Conservation (phyloP, 2,888 invertebrate species). For the Apodemia hepburni region DNA sequence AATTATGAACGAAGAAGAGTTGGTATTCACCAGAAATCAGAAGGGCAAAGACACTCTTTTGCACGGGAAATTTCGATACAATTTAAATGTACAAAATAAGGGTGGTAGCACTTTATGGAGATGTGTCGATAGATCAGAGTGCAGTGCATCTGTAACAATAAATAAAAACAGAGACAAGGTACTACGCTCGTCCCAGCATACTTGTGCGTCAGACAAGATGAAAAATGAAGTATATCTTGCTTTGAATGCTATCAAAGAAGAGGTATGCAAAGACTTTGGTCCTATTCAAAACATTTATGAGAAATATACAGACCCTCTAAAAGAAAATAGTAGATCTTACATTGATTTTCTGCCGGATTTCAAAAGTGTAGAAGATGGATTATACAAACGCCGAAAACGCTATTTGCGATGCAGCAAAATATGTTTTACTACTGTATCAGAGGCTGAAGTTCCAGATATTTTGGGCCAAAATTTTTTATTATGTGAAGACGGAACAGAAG, state of each 20-base stretch:
- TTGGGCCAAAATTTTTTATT: slow-evolving; percentile 3
- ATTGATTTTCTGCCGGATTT: slow-evolving; percentile 8
- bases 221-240: slow-evolving; percentile 8
- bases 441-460: slow-evolving; percentile 5
- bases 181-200: slow-evolving; percentile 8
- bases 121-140: slow-evolving; percentile 8
- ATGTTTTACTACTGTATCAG: slow-evolving; percentile 5
- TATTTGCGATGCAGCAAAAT: slow-evolving; percentile 4
- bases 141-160: slow-evolving; percentile 8
- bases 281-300: slow-evolving; percentile 8
- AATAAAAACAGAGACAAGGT: slow-evolving; percentile 8
- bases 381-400: slow-evolving; percentile 8
- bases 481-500: slow-evolving; percentile 1
- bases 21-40: slow-evolving; percentile 8
- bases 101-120: slow-evolving; percentile 8
- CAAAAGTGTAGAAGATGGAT: slow-evolving; percentile 7
- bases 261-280: slow-evolving; percentile 8
- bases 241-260: slow-evolving; percentile 7
- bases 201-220: slow-evolving; percentile 8
- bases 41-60: slow-evolving; percentile 8
- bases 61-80: slow-evolving; percentile 8
- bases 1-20: slow-evolving; percentile 8
- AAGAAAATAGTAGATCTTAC: slow-evolving; percentile 8
- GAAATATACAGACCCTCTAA: slow-evolving; percentile 8
- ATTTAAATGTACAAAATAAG: slow-evolving; percentile 8